Conservation (phyloP, 2,113 vertebrate species). For the Rafetus swinhoei region DNA sequence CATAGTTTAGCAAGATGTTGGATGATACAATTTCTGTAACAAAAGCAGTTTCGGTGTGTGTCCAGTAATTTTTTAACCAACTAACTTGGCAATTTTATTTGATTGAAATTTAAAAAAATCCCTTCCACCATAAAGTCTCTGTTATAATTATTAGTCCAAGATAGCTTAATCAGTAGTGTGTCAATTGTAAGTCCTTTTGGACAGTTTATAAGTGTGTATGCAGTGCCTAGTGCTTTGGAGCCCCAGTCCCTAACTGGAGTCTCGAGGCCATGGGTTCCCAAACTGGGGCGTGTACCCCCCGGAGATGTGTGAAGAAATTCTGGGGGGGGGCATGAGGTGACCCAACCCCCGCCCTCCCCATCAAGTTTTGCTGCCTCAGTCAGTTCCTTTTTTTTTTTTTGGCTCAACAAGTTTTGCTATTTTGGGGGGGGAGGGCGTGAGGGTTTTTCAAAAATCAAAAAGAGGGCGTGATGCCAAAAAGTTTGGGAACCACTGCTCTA, state of each 20-base stretch:
- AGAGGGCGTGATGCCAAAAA: too few species aligned
- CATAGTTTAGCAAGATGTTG: background rate
- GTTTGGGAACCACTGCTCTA: too few species aligned
- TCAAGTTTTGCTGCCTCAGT: too few species aligned
- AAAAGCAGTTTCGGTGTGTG: background rate
- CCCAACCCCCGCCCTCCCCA: too few species aligned
- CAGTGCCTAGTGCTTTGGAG: too few species aligned
- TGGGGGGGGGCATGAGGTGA: too few species aligned
- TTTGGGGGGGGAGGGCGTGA: too few species aligned
- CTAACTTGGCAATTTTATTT: background rate
- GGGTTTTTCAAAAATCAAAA: too few species aligned
- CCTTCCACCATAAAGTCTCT: background rate
- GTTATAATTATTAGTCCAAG: background rate
- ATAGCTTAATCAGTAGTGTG: background rate
- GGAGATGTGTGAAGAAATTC: too few species aligned
- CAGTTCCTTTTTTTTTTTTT: too few species aligned
- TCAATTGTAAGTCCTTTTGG: background rate
- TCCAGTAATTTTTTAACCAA: background rate
- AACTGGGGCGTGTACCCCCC: background rate
- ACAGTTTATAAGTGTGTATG: background rate
- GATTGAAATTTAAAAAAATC: accelerated
- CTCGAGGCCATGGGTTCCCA: background rate
- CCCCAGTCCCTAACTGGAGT: background rate
- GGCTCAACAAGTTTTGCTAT: too few species aligned
- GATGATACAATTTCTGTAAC: background rate